Base-by-base conservation (phyloP, 2,888 invertebrate species). In the Himalopsyche kuldschensis region DNA sequence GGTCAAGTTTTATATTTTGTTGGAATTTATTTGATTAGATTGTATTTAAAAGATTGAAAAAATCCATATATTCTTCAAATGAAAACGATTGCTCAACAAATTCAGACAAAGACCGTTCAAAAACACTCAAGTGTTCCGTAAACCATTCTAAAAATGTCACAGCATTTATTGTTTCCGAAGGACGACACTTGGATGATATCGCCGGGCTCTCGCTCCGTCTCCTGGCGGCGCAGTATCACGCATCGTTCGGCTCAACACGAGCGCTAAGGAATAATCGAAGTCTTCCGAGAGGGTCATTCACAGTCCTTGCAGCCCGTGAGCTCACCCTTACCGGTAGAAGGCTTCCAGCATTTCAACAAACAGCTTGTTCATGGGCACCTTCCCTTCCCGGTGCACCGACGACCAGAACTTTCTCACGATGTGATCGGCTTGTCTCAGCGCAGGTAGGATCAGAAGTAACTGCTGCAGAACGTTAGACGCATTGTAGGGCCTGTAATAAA, bases 271-370 rank as follows among this genome's bases (percentile, higher is more conserved):
- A 32, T 35, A 35, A 31, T 41, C 20, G 76, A 41, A 76, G 76
- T 41, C 32, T 32, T 35, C 76, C 41, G 76, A 27, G 76, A 35
- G 76, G 76, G 76, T 35, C 35, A 41, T 35, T 76, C 69, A 69
- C 75, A 55, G 55, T 81, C 85, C 86, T 85, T 81, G 84, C 84
- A 63, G 85, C 84, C 86, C 83, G 85, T 83, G 83, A 20, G 48
- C 35, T 77, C 77, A 81, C 79, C 81, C 82, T 88, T 94, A 94
- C 92, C 94, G 93, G 87, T 93, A 90, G 86, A 93, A 94, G 1
- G 96, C 95, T 90, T 98, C 98, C 85, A 98, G 93, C 98, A 98
- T 98, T 92, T 98, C 98, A 78, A 97, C 94, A 91, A 99, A 98
- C 81, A 99, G 94, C 90, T 98, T 98, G 92, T 98, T 98, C 97